Base-by-base conservation (phyloP, 2,888 invertebrate genomes). In the Strigamia maritima region DNA sequence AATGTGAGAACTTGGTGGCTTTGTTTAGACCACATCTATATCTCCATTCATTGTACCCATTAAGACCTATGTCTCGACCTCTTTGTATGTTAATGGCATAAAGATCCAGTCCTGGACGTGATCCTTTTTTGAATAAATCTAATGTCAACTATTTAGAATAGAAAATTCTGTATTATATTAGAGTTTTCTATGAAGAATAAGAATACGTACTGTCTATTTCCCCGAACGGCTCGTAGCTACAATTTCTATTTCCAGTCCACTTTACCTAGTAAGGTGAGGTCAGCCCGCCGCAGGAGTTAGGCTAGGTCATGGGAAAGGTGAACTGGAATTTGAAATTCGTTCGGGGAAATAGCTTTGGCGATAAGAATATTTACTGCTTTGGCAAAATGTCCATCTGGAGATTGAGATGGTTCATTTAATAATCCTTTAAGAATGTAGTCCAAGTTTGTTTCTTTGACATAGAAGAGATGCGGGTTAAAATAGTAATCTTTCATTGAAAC, bases 401-500 rank as follows among this genome's bases (percentile, higher is more conserved):
- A 8, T 22, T 60, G 16, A 4, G 60, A 60, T 22, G 22, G 19
- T 16, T 77, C 54, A 24, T 26, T 60, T 8, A 60, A 8, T 26
- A 77, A 54, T 19, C 78, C 78, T 31, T 78, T 28, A 8, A 78
- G 7, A 3, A 78, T n/a, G 16, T 31, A 28, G 3, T 78, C 70
- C 10, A 78, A 3, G 2, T 35, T 19, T 8, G 28, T 70, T 12
- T 38, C 35, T 22, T 35, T 12, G 2, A n/a, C 28, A 19, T 78
- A 70, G 26, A 74, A 78, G 14, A 78, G 8, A 14, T 7, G 2
- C 2, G 78, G 78, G 38, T 78, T 74, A 35, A 78, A 78, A 70
- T 78, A 78, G n/a, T 78, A 16, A 28, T 78, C 78, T n/a, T 70
- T 35, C 14, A 78, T 10, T 38, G 10, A 60, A n/a, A 60, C 65